Base-by-base conservation (phyloP, 2,888 invertebrate genomes). In the Chrysomela aeneicollis region DNA sequence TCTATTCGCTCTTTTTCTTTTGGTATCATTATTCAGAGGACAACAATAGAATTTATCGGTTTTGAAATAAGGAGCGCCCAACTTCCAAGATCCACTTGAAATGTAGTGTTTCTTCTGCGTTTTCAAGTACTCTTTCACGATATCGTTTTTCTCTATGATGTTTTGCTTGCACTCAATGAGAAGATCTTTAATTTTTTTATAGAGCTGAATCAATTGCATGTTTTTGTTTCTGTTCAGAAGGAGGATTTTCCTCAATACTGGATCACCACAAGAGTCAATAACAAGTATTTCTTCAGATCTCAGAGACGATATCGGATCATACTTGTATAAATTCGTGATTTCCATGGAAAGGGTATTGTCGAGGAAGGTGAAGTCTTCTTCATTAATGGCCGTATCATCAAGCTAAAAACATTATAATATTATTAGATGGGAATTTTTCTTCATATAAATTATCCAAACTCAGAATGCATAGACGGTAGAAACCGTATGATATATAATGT, bases 51-150 rank as follows among this genome's bases (percentile, higher is more conserved):
- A 84, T 18, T 82, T 73, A 19, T 77, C 81, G 72, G 90, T 89
- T 74, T 90, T 91, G 71, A 92, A 92, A 76, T 89, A 92, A 0
- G 91, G 87, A 73, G 86, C 84, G 30, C 89, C 85, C 47, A 78
- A 65, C 59, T 71, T 73, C 73, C 73, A 73, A 2, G 66, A 37
- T 12, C 65, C 65, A 1, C 65, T 59, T 17, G 60, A 59, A 12
- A 59, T 53, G 8, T 19, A 15, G 1, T 42, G 18, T 9, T 26
- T 42, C 42, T 63, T 64, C 12, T 19, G 55, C 0, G 54, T n/a
- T 2, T 61, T 46, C 5, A 15, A 8, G 18, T 57, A 59, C n/a
- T 59, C 50, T 6, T 32, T 66, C n/a, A 66, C 53, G 9, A 66
- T 50, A 6, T 61, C 57, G 18, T 63, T 53, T 66, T 69, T 63